Percentiles rank a stretch among this genome's conserved stretches.
Conservation (phyloP, 2,888 invertebrate species). For the Acanthosepion lycidas region DNA sequence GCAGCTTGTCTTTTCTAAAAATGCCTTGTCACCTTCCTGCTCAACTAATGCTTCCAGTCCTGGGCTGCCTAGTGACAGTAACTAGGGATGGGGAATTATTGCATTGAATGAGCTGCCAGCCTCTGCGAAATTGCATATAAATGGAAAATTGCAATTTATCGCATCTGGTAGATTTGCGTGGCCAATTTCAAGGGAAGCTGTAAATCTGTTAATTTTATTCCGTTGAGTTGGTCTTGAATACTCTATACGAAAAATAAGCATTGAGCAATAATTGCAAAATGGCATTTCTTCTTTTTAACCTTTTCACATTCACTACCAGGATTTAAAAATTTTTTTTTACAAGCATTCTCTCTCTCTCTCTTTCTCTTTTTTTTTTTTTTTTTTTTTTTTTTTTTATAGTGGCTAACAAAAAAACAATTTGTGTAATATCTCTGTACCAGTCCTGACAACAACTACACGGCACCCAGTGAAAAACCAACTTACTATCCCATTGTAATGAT, state of each 20-base stretch:
- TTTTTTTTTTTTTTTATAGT: too few species aligned
- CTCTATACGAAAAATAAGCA: not conserved
- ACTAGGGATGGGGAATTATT: not conserved
- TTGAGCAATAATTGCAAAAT: not conserved
- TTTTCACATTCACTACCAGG: not conserved
- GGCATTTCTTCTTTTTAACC: not conserved
- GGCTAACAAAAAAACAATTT: too few species aligned
- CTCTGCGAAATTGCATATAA: not conserved
- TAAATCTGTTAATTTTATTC: not conserved
- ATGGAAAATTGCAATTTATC: not conserved
- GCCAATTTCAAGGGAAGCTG: conserved; percentile 3
- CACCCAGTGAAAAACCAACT: too few species aligned
- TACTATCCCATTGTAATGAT: too few species aligned
- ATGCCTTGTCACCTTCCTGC: not conserved
- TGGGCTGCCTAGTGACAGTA: not conserved
- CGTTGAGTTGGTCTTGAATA: not conserved
- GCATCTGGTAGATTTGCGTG: not conserved
- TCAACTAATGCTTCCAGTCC: not conserved
- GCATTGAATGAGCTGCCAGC: not conserved
- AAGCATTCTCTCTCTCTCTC: too few species aligned
- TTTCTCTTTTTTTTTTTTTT: too few species aligned
- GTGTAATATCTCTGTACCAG: too few species aligned
- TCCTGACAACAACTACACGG: too few species aligned
- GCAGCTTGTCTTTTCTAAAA: not conserved
- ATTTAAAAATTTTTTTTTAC: too few species aligned